These are phyloP conservation scores for Cordilura impudica DNA, from an alignment of 2,888 invertebrate genomes.

Conservation along the genomic window DNA sequence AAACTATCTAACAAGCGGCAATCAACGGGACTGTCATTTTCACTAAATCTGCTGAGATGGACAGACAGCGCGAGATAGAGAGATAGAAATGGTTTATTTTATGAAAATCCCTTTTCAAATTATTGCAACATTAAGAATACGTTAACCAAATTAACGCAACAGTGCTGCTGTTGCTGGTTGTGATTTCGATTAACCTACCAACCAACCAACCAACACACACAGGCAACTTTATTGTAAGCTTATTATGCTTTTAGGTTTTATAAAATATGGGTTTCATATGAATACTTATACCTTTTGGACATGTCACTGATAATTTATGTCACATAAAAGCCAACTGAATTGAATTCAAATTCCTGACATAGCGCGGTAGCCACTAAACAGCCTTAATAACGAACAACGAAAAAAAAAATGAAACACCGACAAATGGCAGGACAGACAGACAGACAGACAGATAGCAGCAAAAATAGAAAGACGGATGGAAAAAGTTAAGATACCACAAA, in stretches of 20 bases:
- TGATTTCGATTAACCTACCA: conserved; percentile 41
- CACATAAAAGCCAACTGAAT: conserved; percentile 71
- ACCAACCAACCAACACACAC: too few relatives aligned
- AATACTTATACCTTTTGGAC: conserved; percentile 53
- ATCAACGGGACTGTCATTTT: conserved; percentile 56
- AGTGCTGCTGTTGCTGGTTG: conserved; percentile 48
- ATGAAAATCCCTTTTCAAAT: conserved; percentile 44
- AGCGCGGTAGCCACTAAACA: conserved; percentile 62
- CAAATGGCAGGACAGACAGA: conserved; percentile 7
- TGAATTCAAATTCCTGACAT: conserved; percentile 75
- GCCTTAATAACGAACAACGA: conserved; percentile 6
- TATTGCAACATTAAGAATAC: conserved; percentile 51
- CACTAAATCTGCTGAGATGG: conserved; percentile 27
- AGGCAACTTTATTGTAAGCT: background rate
- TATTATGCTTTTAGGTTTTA: background rate
- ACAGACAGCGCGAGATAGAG: background rate
- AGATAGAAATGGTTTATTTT: background rate
- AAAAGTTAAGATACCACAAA: conserved; percentile 24
- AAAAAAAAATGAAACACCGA: conserved; percentile 21
- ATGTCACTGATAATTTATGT: conserved; percentile 77
- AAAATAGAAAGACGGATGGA: conserved; percentile 5
- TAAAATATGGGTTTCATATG: conserved; percentile 8
- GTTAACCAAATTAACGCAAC: conserved; percentile 58
- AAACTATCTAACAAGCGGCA: conserved; percentile 51
- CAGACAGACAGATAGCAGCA: conserved; percentile 5